Percentiles rank a stretch among this genome's conserved stretches.
phyloP scores from a whole-genome alignment of 2,113 vertebrate species.

The Silurus glanis region DNA sequence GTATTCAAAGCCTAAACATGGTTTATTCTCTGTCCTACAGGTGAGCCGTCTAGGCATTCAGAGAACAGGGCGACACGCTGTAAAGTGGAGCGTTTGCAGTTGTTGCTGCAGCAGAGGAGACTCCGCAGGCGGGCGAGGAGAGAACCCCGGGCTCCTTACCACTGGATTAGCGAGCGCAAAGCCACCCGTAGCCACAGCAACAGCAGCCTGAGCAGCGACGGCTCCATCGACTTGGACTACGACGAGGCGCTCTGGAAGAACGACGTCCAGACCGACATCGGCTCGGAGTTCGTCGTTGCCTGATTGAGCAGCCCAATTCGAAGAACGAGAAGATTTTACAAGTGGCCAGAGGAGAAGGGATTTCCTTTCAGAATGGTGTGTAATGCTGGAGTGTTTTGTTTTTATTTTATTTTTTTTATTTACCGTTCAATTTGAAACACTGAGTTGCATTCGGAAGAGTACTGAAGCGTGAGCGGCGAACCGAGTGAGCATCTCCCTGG shows the following conservation, averaged over 20 bases:
- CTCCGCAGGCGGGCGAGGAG: slow-evolving; percentile 80
- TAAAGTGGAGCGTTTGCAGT: slow-evolving; percentile 88
- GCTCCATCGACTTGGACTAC: slow-evolving; percentile 79
- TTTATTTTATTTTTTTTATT: background rate
- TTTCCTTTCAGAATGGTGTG: background rate
- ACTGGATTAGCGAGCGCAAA: slow-evolving; percentile 78
- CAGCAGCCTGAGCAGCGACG: slow-evolving; percentile 54
- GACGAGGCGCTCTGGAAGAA: slow-evolving; percentile 85
- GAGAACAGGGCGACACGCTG: slow-evolving; percentile 86
- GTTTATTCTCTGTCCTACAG: slow-evolving; percentile 38
- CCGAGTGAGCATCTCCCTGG: background rate
- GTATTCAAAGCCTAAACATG: background rate
- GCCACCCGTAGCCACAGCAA: slow-evolving; percentile 73
- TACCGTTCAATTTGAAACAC: background rate
- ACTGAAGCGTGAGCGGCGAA: background rate
- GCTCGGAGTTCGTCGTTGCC: slow-evolving; percentile 81
- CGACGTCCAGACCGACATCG: slow-evolving; percentile 81
- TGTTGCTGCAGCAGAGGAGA: slow-evolving; percentile 85
- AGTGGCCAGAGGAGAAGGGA: background rate
- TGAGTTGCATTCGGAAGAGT: background rate
- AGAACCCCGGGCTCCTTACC: slow-evolving; percentile 73
- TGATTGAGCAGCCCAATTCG: slow-evolving; percentile 49
- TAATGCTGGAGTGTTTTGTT: background rate
- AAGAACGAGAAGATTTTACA: too few species aligned
- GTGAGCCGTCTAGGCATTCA: slow-evolving; percentile 74